These are phyloP conservation scores for Lepilemur ruficaudatus DNA, from an alignment of 2,797 vertebrate genomes.

Conservation along the genomic window DNA sequence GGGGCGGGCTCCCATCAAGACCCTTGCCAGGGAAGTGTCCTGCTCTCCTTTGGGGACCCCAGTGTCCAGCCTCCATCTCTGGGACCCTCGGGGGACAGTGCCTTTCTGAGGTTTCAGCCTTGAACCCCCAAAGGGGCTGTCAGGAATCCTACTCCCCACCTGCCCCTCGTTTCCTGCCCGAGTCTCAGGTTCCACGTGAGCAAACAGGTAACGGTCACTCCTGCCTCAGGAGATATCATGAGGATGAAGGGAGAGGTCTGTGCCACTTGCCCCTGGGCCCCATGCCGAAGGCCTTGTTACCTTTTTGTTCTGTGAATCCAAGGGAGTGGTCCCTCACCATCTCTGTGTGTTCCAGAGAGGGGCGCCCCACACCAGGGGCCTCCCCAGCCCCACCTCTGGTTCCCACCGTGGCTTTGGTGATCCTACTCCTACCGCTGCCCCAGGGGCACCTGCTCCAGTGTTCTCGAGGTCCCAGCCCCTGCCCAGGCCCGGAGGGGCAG, in stretches of 20 bases:
- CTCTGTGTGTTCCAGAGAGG: not conserved
- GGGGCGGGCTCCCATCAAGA: not conserved
- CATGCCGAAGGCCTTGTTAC: too few relatives aligned
- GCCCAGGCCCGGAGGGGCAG: not conserved
- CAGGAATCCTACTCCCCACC: not conserved
- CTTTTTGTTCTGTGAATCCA: not conserved
- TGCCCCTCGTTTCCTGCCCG: not conserved
- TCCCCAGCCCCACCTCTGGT: not conserved
- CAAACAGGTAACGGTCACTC: fast-evolving
- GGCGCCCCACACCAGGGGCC: not conserved
- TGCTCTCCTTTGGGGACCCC: not conserved
- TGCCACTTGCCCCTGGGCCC: not conserved
- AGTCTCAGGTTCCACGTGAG: not conserved
- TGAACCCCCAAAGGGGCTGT: not conserved
- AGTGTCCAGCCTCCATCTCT: not conserved
- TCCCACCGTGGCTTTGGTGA: not conserved
- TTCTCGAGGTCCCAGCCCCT: fast-evolving
- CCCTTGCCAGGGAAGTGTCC: too few relatives aligned
- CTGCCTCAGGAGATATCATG: not conserved
- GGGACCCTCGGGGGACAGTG: not conserved
- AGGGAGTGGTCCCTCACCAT: not conserved
- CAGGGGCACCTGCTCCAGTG: not conserved
- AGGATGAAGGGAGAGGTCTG: not conserved
- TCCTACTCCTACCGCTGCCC: not conserved
- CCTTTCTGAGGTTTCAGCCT: not conserved